phyloP scores from a whole-genome alignment of 2,113 vertebrate genomes.

The Psilopogon haemacephalus region DNA sequence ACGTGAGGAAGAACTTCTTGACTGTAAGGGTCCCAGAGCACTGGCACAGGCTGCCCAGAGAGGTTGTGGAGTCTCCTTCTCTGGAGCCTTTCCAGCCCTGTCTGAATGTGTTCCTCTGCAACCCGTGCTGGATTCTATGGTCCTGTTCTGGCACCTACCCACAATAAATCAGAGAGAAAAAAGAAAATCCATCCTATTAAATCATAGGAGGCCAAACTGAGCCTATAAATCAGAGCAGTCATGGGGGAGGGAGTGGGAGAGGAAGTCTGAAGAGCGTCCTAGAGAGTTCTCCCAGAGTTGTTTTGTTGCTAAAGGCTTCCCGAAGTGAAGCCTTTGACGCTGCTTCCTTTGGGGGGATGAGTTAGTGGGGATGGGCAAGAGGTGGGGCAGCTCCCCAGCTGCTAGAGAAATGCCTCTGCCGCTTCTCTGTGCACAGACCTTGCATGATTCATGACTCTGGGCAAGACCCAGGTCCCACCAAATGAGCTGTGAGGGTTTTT shows the following conservation, averaged over 20 bases:
- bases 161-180: neutral
- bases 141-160: too few relatives aligned
- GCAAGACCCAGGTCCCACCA: neutral
- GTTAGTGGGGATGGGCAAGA: neutral
- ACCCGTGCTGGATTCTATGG: too few relatives aligned
- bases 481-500: neutral
- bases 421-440: neutral
- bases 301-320: neutral
- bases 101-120: too few relatives aligned
- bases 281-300: neutral
- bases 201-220: neutral
- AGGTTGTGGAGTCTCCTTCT: too few relatives aligned
- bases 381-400: neutral
- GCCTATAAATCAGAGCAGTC: neutral
- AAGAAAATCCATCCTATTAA: neutral
- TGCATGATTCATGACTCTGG: neutral
- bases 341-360: neutral
- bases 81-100: too few relatives aligned
- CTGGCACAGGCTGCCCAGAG: too few relatives aligned
- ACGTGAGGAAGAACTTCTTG: too few relatives aligned
- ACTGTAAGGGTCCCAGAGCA: too few relatives aligned
- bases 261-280: neutral
- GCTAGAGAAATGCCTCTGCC: neutral
- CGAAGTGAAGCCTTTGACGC: neutral
- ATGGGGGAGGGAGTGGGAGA: neutral